Evolutionary conservation across 2,113 vertebrate genomes (phyloP).

Genomic region (Etia nguti): DNA sequence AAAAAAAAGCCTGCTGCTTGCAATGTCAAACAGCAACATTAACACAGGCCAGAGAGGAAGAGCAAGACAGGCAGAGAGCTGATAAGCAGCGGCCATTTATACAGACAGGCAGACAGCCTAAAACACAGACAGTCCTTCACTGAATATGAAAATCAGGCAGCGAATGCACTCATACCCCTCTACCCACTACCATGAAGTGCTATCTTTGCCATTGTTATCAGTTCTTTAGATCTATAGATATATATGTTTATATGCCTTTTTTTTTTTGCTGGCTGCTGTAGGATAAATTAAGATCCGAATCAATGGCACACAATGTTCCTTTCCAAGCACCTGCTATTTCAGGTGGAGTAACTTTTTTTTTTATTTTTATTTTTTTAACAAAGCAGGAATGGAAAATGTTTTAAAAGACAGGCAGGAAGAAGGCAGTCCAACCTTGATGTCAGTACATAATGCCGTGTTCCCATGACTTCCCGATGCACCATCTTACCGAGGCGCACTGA

Average conservation of each 20-base stretch:
- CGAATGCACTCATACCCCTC: neutral
- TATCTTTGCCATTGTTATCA: neutral
- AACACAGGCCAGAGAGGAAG: constrained; percentile 66
- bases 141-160: constrained; percentile 2
- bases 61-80: constrained; percentile 26
- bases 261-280: neutral
- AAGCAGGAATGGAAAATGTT: neutral
- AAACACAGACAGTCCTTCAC: neutral
- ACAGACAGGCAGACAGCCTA: neutral
- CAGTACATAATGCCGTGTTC: neutral
- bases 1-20: constrained; percentile 77
- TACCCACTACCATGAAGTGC: neutral
- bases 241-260: neutral
- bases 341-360: neutral
- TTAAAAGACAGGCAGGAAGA: neutral
- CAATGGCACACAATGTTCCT: neutral
- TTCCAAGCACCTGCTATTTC: constrained; percentile 10
- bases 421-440: neutral
- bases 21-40: constrained; percentile 81
- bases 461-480: neutral
- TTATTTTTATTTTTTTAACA: neutral
- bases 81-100: constrained; percentile 34
- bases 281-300: neutral
- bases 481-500: neutral
- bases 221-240: neutral